These are phyloP conservation scores for Hydractinia symbiolongicarpus DNA, from an alignment of 30 jellyfish, hydroid and myxozoan genomes.

Conservation along the genomic window DNA sequence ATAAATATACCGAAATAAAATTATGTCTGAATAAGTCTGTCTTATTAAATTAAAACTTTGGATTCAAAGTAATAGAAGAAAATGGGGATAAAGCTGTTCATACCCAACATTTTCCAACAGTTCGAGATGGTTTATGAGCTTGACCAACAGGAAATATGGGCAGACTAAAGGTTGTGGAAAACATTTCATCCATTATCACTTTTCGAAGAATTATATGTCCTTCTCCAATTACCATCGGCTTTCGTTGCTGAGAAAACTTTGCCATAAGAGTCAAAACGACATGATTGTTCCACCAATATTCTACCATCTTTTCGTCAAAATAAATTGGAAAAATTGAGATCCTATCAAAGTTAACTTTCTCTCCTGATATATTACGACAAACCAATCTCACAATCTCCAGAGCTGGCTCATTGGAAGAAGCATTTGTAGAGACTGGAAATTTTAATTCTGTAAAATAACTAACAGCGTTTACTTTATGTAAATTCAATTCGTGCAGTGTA, in stretches of 20 bases:
- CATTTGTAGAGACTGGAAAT: slow-evolving; percentile 49
- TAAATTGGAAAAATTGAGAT: slow-evolving; percentile 53
- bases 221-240: slow-evolving; percentile 16
- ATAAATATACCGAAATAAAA: too few relatives aligned
- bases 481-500: slow-evolving; percentile 26
- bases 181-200: slow-evolving; percentile 1
- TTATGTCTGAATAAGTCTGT: too few relatives aligned
- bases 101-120: too few relatives aligned
- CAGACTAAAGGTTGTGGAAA: background rate
- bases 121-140: too few relatives aligned
- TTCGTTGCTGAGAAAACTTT: background rate
- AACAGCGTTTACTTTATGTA: slow-evolving; percentile 3
- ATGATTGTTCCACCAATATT: slow-evolving; percentile 49
- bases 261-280: slow-evolving; percentile 37
- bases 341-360: slow-evolving; percentile 18
- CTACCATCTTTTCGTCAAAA: slow-evolving; percentile 41
- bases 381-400: slow-evolving; percentile 53
- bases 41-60: too few relatives aligned
- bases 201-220: slow-evolving; percentile 10
- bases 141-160: background rate
- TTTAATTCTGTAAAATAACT: slow-evolving; percentile 56
- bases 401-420: slow-evolving; percentile 13
- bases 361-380: slow-evolving; percentile 30
- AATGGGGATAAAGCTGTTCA: too few relatives aligned
- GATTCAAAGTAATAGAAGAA: too few relatives aligned